Conservation (phyloP, 2,113 vertebrate species). For the Chroicocephalus ridibundus region DNA sequence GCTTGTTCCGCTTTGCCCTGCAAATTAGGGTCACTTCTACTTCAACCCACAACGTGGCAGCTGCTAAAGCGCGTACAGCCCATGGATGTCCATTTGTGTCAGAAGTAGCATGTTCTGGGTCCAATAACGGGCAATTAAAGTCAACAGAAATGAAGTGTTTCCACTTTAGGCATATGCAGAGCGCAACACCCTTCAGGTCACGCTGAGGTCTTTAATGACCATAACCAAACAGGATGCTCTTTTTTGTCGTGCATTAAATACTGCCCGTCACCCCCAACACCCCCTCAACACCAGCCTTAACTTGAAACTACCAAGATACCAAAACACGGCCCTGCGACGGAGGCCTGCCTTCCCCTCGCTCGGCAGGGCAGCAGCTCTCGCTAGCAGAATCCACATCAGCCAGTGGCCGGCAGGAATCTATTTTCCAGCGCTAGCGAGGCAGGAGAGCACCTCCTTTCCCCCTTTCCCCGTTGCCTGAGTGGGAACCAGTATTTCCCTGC, state of each 20-base stretch:
- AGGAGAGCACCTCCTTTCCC: not conserved
- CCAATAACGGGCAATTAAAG: not conserved
- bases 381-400: not conserved
- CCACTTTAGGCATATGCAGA: not conserved
- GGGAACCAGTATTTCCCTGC: not conserved
- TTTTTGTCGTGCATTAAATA: not conserved
- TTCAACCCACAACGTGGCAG: not conserved
- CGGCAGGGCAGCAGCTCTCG: accelerated
- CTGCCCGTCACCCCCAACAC: not conserved
- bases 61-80: not conserved
- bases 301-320: not conserved
- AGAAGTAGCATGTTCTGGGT: not conserved
- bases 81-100: not conserved
- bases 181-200: not conserved
- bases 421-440: not conserved
- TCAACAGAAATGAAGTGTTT: not conserved
- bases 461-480: not conserved
- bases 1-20: not conserved
- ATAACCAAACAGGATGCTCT: not conserved
- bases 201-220: not conserved
- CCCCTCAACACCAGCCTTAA: not conserved
- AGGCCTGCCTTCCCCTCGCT: not conserved
- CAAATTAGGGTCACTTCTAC: not conserved
- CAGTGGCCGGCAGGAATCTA: not conserved
- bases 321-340: not conserved